Percentiles rank a stretch among this genome's conserved stretches.
phyloP scores from a whole-genome alignment of 2,888 invertebrate genomes.

The Rhagium mordax region DNA sequence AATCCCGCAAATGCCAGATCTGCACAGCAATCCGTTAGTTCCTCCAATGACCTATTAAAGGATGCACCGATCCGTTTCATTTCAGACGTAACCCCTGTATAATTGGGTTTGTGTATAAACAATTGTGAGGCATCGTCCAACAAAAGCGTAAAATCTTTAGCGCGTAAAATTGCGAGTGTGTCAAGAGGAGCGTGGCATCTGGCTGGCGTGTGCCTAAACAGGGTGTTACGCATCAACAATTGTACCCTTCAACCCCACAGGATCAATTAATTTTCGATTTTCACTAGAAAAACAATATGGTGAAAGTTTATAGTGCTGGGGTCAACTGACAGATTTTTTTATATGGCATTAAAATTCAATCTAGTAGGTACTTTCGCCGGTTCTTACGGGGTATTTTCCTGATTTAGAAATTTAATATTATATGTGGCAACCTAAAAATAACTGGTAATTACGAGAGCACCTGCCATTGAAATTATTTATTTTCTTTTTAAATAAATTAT shows the following conservation, averaged over 20 bases:
- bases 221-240: conserved; percentile 39
- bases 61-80: conserved; percentile 41
- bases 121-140: conserved; percentile 44
- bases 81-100: conserved; percentile 15
- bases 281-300: conserved; percentile 46
- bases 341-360: conserved; percentile 2
- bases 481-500: neutral
- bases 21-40: conserved; percentile 46
- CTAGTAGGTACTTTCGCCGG: conserved; percentile 3
- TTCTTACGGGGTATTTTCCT: neutral
- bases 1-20: conserved; percentile 42
- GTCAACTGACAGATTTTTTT: neutral
- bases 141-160: conserved; percentile 49
- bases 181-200: conserved; percentile 51
- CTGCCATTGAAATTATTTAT: neutral
- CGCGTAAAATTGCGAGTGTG: conserved; percentile 59
- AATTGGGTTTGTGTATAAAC: conserved; percentile 24
- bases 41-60: conserved; percentile 39
- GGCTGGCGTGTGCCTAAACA: conserved; percentile 54
- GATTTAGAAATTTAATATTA: neutral
- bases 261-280: conserved; percentile 50
- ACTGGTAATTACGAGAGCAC: neutral
- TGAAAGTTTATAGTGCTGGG: conserved; percentile 33
- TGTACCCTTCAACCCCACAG: conserved; percentile 24
- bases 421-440: neutral